Evolutionary conservation across 1,140 invertebrate species (phyloP), one percentile per base, ranked within the genome.

Genomic region (Zaprionus vittiger): DNA sequence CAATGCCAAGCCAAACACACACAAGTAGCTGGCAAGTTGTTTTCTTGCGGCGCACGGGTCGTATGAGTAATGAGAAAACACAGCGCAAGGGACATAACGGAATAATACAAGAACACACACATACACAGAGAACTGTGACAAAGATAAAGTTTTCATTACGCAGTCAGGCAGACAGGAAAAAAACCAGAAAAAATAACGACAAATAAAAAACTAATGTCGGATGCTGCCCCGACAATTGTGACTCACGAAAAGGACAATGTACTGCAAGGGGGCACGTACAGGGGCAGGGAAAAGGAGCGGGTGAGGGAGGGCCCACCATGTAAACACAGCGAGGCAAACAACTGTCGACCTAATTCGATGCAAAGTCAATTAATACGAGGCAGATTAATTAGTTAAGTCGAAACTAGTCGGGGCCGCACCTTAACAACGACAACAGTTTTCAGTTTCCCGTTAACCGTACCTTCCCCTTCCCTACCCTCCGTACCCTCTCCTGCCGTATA

Each of bases 61-160:
- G 81, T 81, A 89, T 89, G 84, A 89, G 85, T 89, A 90, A 89
- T 89, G 81, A 84, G 77, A 77, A 81, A 69, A 34, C 31, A 73
- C 77, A 84, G 77, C 60, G 49, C 69, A 73, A 57, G 60, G 59
- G 31, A 52, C 55, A 77, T 28, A 31, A 56, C 14, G 37, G 55
- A 22, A 60, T 37, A 57, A 44, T 41, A 63, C 49, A 68, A 60
- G 66, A 17, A n/a, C 41, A 62, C 38, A 64, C 57, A 68, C 64
- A 73, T 17, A 20, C 52, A 65, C 62, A 81, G 54, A 73, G 61
- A 76, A 77, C 59, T 70, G 63, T 65, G 84, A 90, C 79, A 89
- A 81, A 90, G 85, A 90, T 72, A 89, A 90, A 89, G 63, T 90
- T 90, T 90, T 89, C 85, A 89, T 89, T 89, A 85, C 84, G 64